These are phyloP conservation scores for Vipera ursinii DNA, from an alignment of 2,797 vertebrate genomes.

Conservation along the genomic window DNA sequence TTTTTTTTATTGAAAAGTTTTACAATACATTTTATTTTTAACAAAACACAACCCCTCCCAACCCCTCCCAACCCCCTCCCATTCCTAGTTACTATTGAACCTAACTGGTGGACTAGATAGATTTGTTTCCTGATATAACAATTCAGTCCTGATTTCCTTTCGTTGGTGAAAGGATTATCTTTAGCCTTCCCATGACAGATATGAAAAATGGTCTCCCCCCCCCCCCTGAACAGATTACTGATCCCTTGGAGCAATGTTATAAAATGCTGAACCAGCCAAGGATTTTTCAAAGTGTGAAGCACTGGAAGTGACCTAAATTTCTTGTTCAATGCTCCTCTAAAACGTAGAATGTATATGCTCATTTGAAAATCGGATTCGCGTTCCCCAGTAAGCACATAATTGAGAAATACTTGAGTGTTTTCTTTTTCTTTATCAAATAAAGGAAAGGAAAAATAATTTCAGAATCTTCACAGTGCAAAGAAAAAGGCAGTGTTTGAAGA, in stretches of 20 bases:
- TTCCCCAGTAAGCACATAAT: neutral
- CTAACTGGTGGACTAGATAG: neutral
- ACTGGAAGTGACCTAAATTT: neutral
- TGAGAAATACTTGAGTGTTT: too few species aligned
- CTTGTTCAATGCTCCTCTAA: neutral
- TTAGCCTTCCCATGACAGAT: neutral
- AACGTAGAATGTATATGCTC: neutral
- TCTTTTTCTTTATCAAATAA: neutral
- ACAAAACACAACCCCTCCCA: too few species aligned
- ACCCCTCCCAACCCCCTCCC: neutral
- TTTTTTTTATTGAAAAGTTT: too few species aligned
- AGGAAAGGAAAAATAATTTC: neutral
- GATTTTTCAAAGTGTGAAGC: neutral
- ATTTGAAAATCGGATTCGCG: neutral
- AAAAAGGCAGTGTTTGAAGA: neutral
- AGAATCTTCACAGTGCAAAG: neutral
- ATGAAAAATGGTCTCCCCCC: neutral
- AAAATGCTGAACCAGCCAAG: neutral
- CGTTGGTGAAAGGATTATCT: too few species aligned
- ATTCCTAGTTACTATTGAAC: neutral
- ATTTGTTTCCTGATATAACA: neutral
- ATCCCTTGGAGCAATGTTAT: neutral
- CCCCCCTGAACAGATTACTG: neutral
- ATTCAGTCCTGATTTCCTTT: neutral
- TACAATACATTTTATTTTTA: too few species aligned